Percentiles rank a stretch among this genome's conserved stretches.
Conservation (phyloP, 1,140 invertebrate species). For the Gonatopus flavifemur region DNA sequence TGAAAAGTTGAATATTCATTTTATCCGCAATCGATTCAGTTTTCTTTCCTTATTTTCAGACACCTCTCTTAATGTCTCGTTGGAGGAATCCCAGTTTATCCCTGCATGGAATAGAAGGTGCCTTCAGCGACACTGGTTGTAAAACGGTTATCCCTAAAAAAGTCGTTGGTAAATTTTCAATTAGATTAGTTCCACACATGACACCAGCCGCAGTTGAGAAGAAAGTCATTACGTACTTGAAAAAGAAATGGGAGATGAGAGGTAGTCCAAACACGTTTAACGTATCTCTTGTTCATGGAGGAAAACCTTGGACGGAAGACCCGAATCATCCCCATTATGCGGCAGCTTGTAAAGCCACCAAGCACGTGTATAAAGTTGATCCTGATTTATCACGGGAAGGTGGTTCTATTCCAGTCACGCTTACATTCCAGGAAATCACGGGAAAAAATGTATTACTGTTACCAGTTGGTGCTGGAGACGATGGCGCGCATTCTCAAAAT, state of each 20-base stretch:
- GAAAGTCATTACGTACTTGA: constrained; percentile 74
- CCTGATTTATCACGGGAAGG: constrained; percentile 95
- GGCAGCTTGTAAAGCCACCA: constrained; percentile 84
- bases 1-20: neutral
- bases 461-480: constrained; percentile 89
- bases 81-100: constrained; percentile 91
- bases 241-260: constrained; percentile 68
- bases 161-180: constrained; percentile 95
- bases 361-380: constrained; percentile 87
- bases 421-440: constrained; percentile 87
- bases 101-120: constrained; percentile 91
- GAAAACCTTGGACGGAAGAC: constrained; percentile 89
- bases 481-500: constrained; percentile 98
- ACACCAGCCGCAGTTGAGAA: constrained; percentile 75
- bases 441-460: constrained; percentile 91
- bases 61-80: constrained; percentile 79
- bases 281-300: constrained; percentile 77
- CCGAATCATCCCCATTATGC: constrained; percentile 89
- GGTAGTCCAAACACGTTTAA: constrained; percentile 86
- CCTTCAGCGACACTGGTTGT: constrained; percentile 86
- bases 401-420: constrained; percentile 92
- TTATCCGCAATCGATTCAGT: neutral
- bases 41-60: constrained; percentile 41
- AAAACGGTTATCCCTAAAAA: constrained; percentile 96
- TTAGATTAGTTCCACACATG: constrained; percentile 92